Percentiles rank a stretch among this genome's conserved stretches.
Conservation (phyloP, 2,797 vertebrate species). For the Ara ararauna region DNA sequence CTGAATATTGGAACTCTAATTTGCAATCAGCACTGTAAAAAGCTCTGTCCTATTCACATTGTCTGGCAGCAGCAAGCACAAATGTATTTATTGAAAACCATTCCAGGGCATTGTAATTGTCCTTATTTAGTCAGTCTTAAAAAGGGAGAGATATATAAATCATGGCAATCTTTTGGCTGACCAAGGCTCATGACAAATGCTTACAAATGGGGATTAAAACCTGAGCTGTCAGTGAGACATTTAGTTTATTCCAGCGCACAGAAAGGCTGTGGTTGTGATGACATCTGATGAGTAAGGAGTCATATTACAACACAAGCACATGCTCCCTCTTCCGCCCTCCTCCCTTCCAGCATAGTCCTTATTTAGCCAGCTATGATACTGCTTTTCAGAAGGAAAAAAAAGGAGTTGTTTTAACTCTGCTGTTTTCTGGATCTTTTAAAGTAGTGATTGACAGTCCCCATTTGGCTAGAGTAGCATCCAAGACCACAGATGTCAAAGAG, state of each 20-base stretch:
- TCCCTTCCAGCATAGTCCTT: conserved; percentile 23
- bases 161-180: conserved; percentile 33
- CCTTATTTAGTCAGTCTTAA: conserved; percentile 60
- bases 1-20: conserved; percentile 28
- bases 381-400: neutral
- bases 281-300: conserved; percentile 64
- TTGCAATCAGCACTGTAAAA: conserved; percentile 48
- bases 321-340: neutral
- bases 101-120: conserved; percentile 52
- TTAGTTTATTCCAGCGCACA: conserved; percentile 62
- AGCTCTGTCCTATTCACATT: conserved; percentile 30
- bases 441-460: conserved; percentile 30
- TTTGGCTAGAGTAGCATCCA: conserved; percentile 34
- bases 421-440: conserved; percentile 52
- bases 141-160: conserved; percentile 50
- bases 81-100: conserved; percentile 50
- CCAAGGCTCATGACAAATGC: conserved; percentile 44
- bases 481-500: conserved; percentile 49
- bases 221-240: conserved; percentile 53
- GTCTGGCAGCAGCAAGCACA: conserved; percentile 39
- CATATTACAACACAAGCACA: conserved; percentile 29
- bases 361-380: conserved; percentile 46
- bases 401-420: conserved; percentile 2
- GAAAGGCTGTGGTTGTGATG: conserved; percentile 46
- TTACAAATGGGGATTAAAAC: conserved; percentile 60